phyloP scores from a whole-genome alignment of 1,140 invertebrate species.

The Platorchestia sp. region DNA sequence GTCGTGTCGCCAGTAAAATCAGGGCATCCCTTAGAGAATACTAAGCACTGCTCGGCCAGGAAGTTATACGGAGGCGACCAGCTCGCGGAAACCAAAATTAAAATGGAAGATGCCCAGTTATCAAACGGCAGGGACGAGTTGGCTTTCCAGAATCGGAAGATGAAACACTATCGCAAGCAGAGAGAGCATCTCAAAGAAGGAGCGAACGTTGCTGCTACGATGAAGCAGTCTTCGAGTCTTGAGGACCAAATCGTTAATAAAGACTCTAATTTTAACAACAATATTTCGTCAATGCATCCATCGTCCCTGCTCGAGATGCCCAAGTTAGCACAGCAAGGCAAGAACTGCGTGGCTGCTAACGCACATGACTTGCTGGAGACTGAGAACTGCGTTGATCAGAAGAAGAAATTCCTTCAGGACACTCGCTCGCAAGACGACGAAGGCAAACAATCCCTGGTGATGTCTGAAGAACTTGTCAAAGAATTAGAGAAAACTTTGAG shows the following conservation, averaged over 20 bases:
- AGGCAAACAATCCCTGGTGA: neutral
- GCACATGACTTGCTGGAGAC: neutral
- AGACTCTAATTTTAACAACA: constrained; percentile 4
- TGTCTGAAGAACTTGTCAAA: constrained; percentile 15
- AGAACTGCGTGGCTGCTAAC: neutral
- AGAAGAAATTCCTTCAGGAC: neutral
- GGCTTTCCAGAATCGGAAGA: neutral
- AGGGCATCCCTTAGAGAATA: neutral
- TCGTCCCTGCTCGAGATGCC: neutral
- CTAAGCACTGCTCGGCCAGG: neutral
- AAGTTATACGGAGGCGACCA: neutral
- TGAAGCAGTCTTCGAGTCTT: constrained; percentile 19
- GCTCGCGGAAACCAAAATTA: constrained; percentile 3
- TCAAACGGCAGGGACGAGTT: constrained; percentile 30
- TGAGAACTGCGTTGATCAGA: neutral
- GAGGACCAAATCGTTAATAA: neutral
- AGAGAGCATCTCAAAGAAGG: constrained; percentile 36
- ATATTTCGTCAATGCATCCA: constrained; percentile 7
- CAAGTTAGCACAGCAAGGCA: neutral
- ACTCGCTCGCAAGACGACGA: neutral
- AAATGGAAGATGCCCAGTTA: constrained; percentile 31
- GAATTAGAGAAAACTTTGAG: constrained; percentile 43
- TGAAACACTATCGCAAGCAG: constrained; percentile 46
- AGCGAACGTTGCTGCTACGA: constrained; percentile 2
- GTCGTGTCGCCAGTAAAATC: neutral